A percentile compares a stretch with the other conserved stretches of the same genome.
Evolutionary conservation across 2,113 vertebrate genomes (phyloP).

Genomic region (Entosphenus tridentatus): DNA sequence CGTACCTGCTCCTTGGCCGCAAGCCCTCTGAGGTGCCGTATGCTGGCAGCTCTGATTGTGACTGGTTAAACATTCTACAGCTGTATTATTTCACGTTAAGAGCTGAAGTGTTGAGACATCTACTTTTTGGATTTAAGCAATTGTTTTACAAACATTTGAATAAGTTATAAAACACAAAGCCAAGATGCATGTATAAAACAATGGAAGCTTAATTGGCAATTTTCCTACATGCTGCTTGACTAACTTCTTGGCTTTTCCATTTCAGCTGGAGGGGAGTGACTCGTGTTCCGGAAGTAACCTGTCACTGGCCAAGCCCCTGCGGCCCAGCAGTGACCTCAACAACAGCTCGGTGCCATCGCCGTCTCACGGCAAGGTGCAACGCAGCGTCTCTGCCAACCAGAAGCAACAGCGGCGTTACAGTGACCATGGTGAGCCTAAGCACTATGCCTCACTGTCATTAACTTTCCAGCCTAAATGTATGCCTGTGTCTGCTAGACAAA

Average conservation of each 20-base stretch:
- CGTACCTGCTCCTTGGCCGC: conserved; percentile 74
- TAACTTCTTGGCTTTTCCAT: conserved; percentile 2
- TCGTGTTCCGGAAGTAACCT: conserved; percentile 53
- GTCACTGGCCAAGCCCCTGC: conserved; percentile 41
- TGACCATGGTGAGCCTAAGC: conserved; percentile 61
- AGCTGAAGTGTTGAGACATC: no score
- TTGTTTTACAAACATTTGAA: no score
- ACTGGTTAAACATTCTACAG: no score
- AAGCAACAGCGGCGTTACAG: conserved; percentile 79
- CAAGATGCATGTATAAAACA: no score
- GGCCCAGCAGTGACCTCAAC: conserved; percentile 83
- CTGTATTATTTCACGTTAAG: no score
- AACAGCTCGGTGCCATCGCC: conserved; percentile 83
- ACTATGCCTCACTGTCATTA: conserved; percentile 18
- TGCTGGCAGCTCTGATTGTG: no score
- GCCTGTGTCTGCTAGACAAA: conserved; percentile 5
- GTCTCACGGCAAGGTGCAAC: conserved; percentile 78
- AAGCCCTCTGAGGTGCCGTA: conserved; percentile 66
- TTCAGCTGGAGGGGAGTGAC: conserved; percentile 63
- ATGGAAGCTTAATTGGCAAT: not conserved
- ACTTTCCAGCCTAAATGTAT: conserved; percentile 12
- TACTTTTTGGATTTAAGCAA: no score
- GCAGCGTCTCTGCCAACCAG: conserved; percentile 88
- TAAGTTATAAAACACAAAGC: no score
- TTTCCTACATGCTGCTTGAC: no score